Conservation (phyloP, 2,888 invertebrate genomes). For the Plutella xylostella region DNA sequence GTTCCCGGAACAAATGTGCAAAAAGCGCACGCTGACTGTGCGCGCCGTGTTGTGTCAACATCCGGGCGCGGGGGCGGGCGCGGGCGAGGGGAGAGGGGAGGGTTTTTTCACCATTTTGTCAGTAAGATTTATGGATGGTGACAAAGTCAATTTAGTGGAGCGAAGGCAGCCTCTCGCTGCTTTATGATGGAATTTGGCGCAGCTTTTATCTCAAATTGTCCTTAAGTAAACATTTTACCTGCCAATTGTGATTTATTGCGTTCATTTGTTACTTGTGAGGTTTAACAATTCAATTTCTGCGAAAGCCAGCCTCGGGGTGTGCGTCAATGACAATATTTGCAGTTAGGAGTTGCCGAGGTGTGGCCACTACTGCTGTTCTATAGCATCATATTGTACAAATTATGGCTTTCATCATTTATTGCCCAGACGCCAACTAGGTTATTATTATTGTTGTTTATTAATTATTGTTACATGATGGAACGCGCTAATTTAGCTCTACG, state of each 20-base stretch:
- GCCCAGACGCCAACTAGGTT: too few relatives aligned
- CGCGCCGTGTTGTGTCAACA: slow-evolving; percentile 59
- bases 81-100: slow-evolving; percentile 33
- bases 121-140: slow-evolving; percentile 62
- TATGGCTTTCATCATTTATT: too few relatives aligned
- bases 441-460: too few relatives aligned
- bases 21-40: slow-evolving; percentile 27
- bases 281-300: slow-evolving; percentile 54
- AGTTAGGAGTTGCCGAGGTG: neutral
- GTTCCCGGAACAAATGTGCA: slow-evolving; percentile 35
- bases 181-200: slow-evolving; percentile 50
- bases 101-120: slow-evolving; percentile 36
- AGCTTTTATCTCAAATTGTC: slow-evolving; percentile 59
- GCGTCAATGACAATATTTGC: slow-evolving; percentile 1
- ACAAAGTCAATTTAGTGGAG: slow-evolving; percentile 66
- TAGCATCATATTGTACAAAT: too few relatives aligned
- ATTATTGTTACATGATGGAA: too few relatives aligned
- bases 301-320: slow-evolving; percentile 15
- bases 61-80: slow-evolving; percentile 35
- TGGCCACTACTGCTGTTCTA: too few relatives aligned
- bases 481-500: too few relatives aligned
- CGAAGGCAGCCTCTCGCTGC: slow-evolving; percentile 31
- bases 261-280: slow-evolving; percentile 33
- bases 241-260: slow-evolving; percentile 57
- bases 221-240: slow-evolving; percentile 61